Evolutionary conservation across 2,888 invertebrate genomes (phyloP), one percentile per base, ranked within the genome.

Genomic region (Bellardia pandia): DNA sequence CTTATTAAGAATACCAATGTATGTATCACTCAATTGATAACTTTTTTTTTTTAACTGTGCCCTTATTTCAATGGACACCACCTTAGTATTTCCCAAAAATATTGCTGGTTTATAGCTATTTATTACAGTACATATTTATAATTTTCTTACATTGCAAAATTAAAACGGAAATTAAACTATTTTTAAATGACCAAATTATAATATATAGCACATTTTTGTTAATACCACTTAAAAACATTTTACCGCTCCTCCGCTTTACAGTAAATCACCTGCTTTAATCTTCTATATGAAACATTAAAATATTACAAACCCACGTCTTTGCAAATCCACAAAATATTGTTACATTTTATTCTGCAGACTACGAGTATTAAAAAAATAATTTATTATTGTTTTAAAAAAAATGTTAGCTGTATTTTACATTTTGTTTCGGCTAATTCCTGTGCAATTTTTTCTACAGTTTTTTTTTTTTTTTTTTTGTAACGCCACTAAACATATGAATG

Each of bases 401-500:
- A 40, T 56, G 7, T 33, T 23, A 42, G 16, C 45, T 16, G 56
- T n/a, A 48, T 68, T 60, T 30, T n/a, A 42, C 53, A 37, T 64
- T 48, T 71, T 72, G 62, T 85, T 80, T 75, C 37, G 37, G 48
- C 79, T 80, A 80, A 85, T 76, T 79, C 75, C 75, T 85, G 69
- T 71, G 58, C 79, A 62, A 30, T 69, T 62, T 83, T 79, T 84
- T 45, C 42, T 60, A 13, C 64, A 72, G 4, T 5, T 33, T 60
- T 53, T 68, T 60, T 40, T 84, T 60, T 40, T 84, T 40, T 16
- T n/a, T 2, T 40, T 3, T 23, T 40, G 16, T n/a, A 33, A 64
- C 13, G n/a, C 77, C 74, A 56, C 86, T 86, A 79, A 83, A 75
- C 83, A 83, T 76, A 86, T 86, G 86, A 64, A 62, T 80, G 80